Conservation (phyloP, 35 echinoderm and acorn worm genomes). For the Stichopus chloronotus region DNA sequence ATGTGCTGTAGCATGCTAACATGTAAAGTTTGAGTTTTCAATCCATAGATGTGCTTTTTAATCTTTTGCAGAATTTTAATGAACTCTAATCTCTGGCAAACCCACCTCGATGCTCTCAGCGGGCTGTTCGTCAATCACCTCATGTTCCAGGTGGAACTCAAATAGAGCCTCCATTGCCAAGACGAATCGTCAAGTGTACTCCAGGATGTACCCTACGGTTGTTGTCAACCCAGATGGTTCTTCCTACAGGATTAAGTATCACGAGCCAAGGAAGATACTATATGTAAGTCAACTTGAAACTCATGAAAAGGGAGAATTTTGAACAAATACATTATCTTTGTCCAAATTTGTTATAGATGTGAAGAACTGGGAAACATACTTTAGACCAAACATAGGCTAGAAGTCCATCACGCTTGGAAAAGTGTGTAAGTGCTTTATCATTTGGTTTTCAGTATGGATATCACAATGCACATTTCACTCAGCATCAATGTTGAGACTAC, state of each 20-base stretch:
- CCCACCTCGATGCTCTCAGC: background rate
- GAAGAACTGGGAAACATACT: no score
- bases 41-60: background rate
- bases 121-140: background rate
- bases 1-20: no score
- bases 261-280: constrained; percentile 90
- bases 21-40: no score
- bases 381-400: no score
- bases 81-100: background rate
- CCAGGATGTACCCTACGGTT: constrained; percentile 80
- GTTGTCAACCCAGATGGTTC: constrained; percentile 98
- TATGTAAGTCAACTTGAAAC: constrained; percentile 62
- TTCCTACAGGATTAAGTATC: constrained; percentile 84
- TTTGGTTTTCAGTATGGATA: no score
- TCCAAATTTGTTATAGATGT: no score
- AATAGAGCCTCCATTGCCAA: constrained; percentile 85
- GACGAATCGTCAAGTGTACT: constrained; percentile 91
- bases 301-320: background rate
- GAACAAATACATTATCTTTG: no score
- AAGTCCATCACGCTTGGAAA: no score
- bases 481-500: no score
- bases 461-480: no score
- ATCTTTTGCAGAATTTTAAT: background rate
- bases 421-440: no score
- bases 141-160: constrained; percentile 72